Conservation (phyloP, 2,888 invertebrate species). For the Folsomia manolachei region DNA sequence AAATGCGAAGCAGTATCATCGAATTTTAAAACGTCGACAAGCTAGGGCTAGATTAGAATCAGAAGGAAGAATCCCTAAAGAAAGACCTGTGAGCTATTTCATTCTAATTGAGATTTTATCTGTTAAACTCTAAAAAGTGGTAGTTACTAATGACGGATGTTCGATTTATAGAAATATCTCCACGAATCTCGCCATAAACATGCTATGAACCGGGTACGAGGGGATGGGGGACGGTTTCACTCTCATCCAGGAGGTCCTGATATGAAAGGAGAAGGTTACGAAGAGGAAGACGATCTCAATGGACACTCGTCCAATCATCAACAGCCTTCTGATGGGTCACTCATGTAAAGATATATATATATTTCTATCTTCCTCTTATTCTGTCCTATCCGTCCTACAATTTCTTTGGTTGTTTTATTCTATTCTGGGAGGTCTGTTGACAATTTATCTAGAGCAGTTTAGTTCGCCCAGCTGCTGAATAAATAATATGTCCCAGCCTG, state of each 20-base stretch:
- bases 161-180: slow-evolving; percentile 84
- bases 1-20: slow-evolving; percentile 95
- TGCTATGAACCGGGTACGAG: slow-evolving; percentile 94
- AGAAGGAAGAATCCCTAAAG: slow-evolving; percentile 92
- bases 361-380: background rate
- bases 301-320: background rate
- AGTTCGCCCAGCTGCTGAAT: too few relatives aligned
- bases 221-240: slow-evolving; percentile 94
- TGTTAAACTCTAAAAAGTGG: too few relatives aligned
- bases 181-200: slow-evolving; percentile 95
- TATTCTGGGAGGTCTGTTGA: too few relatives aligned
- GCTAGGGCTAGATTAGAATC: slow-evolving; percentile 93
- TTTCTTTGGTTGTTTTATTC: too few relatives aligned
- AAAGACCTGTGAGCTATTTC: slow-evolving; percentile 69
- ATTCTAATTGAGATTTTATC: background rate
- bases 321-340: background rate
- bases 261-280: background rate
- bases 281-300: background rate
- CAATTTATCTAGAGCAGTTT: too few relatives aligned
- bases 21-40: slow-evolving; percentile 89
- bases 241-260: slow-evolving; percentile 61
- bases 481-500: too few relatives aligned
- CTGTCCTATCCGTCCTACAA: too few relatives aligned
- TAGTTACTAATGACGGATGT: too few relatives aligned
- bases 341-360: background rate